Evolutionary conservation across 2,797 vertebrate species (phyloP).

Genomic region (Pristis pectinata): DNA sequence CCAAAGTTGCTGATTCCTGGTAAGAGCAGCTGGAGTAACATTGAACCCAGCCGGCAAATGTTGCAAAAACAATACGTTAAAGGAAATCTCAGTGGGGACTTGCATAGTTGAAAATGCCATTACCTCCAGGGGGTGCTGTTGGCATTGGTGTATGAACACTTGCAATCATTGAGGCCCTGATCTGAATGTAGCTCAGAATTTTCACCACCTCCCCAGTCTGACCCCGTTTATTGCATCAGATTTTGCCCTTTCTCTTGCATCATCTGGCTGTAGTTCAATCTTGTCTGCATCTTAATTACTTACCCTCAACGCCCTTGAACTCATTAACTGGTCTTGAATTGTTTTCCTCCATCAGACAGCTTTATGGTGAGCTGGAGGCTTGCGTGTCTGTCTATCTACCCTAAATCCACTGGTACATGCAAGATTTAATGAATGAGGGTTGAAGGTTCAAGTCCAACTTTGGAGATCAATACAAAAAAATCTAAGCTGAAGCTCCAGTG

Average conservation of each 20-base stretch:
- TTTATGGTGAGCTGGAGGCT: too few species aligned
- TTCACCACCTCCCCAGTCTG: neutral
- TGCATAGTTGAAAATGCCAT: neutral
- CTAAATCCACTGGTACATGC: too few species aligned
- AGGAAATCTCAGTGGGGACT: neutral
- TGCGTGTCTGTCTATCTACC: too few species aligned
- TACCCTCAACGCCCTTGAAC: neutral
- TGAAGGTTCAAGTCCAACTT: too few species aligned
- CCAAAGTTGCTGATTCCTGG: too few species aligned
- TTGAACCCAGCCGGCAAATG: neutral
- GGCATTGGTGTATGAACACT: neutral
- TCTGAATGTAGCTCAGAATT: neutral
- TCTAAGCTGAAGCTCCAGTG: too few species aligned
- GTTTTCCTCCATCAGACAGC: neutral
- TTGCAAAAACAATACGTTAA: neutral
- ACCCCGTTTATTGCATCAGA: neutral
- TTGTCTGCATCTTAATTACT: neutral
- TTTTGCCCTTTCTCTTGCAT: neutral
- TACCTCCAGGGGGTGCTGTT: neutral
- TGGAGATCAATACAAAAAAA: too few species aligned
- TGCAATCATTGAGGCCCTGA: neutral
- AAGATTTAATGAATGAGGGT: too few species aligned
- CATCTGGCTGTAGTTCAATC: neutral
- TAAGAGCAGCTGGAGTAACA: neutral
- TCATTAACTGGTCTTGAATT: neutral